A percentile compares a stretch with the other conserved stretches of the same genome.
Evolutionary conservation across 1,140 invertebrate species (phyloP).

Genomic region (Sminthurinus signatus): DNA sequence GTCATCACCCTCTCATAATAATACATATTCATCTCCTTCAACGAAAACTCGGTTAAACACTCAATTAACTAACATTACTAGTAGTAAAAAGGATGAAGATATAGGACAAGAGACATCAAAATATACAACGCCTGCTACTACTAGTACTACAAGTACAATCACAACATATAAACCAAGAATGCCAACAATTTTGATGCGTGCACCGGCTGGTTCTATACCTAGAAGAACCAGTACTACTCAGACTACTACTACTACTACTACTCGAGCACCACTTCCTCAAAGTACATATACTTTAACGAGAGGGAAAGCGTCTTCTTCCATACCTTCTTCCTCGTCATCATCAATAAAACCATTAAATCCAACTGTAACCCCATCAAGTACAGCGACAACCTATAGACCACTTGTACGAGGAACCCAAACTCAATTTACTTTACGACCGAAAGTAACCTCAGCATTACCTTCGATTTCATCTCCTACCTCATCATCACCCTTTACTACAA

Average conservation of each 20-base stretch:
- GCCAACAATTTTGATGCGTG: no score
- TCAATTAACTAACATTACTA: no score
- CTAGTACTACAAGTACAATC: no score
- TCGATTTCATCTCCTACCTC: background rate
- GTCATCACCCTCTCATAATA: background rate
- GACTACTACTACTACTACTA: background rate
- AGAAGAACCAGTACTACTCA: no score
- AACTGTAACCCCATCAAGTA: background rate
- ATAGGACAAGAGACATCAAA: no score
- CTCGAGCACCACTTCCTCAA: background rate
- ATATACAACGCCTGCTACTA: no score
- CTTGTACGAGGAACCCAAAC: background rate
- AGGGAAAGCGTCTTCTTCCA: background rate
- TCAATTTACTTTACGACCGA: background rate
- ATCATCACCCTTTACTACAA: background rate
- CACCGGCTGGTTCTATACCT: no score
- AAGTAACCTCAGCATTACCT: background rate
- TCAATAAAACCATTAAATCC: background rate
- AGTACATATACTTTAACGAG: background rate
- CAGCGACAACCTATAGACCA: background rate
- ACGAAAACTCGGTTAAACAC: background rate
- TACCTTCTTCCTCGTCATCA: background rate
- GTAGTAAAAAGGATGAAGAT: no score
- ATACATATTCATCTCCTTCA: background rate
- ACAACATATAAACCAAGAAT: no score